phyloP scores from a whole-genome alignment of 1,140 invertebrate genomes.

The Sitodiplosis mosellana region DNA sequence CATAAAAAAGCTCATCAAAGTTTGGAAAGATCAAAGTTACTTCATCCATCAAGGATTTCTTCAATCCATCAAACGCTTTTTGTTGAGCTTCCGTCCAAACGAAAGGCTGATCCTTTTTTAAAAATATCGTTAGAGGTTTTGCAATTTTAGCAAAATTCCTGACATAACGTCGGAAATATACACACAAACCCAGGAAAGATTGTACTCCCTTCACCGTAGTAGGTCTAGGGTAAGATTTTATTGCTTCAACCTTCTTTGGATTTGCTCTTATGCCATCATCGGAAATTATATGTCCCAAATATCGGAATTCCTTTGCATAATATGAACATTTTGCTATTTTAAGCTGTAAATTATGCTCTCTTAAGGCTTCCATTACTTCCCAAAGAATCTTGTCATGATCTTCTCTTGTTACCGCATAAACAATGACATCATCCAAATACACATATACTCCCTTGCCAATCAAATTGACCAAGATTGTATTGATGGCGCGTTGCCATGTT shows the following conservation, averaged over 20 bases:
- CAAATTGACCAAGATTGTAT: conserved; percentile 8
- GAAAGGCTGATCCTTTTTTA: too few relatives aligned
- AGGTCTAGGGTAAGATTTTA: conserved; percentile 21
- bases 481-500: conserved; percentile 11
- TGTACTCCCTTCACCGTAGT: conserved; percentile 22
- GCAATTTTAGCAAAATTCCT: conserved; percentile 13
- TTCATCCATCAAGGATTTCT: too few relatives aligned
- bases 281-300: conserved; percentile 27
- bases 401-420: conserved; percentile 11
- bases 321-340: conserved; percentile 29
- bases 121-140: conserved; percentile 8
- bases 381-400: conserved; percentile 10
- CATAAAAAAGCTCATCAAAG: conserved; percentile 14
- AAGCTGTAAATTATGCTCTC: conserved; percentile 22
- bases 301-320: conserved; percentile 22
- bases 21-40: conserved; percentile 15
- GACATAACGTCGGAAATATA: conserved; percentile 19
- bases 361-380: neutral
- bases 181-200: conserved; percentile 21
- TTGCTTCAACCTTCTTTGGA: conserved; percentile 19
- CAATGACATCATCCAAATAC: conserved; percentile 16
- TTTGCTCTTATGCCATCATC: conserved; percentile 22
- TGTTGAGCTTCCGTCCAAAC: too few relatives aligned
- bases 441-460: conserved; percentile 6
- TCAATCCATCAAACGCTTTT: too few relatives aligned